phyloP scores from a whole-genome alignment of 2,888 invertebrate genomes.

The Scaptodrosophila latifasciaeformis region DNA sequence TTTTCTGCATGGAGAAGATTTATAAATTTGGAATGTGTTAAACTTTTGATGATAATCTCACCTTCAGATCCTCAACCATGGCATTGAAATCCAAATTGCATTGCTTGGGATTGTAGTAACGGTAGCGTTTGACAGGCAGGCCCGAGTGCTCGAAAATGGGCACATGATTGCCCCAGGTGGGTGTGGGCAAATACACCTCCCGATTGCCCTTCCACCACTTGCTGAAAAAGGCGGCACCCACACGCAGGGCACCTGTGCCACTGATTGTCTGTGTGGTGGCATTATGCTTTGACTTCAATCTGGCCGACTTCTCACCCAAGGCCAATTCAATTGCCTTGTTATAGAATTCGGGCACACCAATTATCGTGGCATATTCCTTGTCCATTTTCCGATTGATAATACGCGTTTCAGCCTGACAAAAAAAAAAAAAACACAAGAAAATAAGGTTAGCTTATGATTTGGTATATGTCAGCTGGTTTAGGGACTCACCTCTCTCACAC shows the following conservation, averaged over 20 bases:
- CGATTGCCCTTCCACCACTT: constrained; percentile 87
- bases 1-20: constrained; percentile 81
- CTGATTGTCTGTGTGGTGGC: constrained; percentile 92
- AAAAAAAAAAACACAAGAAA: not conserved
- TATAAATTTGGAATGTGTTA: not conserved
- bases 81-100: constrained; percentile 95
- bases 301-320: constrained; percentile 85
- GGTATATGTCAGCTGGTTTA: not conserved
- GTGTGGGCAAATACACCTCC: constrained; percentile 90
- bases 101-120: constrained; percentile 94
- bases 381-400: constrained; percentile 83
- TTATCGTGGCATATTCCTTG: constrained; percentile 96
- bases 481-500: constrained; percentile 82
- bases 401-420: constrained; percentile 85
- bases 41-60: constrained; percentile 75
- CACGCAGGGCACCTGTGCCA: constrained; percentile 96
- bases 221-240: constrained; percentile 92
- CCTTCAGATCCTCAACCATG: constrained; percentile 89
- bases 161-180: constrained; percentile 99
- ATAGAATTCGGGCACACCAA: constrained; percentile 89
- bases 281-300: constrained; percentile 82
- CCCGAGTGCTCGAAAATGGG: constrained; percentile 94
- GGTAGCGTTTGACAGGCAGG: constrained; percentile 89
- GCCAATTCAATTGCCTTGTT: constrained; percentile 90
- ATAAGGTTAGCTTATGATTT: too few species aligned